phyloP scores from a whole-genome alignment of 2,797 vertebrate genomes.

The Pachyuromys duprasi region DNA sequence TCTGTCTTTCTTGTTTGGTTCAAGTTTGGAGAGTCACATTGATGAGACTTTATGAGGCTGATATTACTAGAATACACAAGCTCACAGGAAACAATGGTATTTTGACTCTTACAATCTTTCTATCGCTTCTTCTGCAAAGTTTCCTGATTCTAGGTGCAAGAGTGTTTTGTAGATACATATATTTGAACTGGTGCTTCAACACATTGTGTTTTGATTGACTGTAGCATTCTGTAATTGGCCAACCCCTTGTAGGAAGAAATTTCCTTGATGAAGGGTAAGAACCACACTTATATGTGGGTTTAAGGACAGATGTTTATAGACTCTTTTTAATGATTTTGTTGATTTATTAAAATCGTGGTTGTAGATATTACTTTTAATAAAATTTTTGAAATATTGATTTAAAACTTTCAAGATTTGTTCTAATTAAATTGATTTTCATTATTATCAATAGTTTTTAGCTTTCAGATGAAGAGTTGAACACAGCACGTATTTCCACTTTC shows the following conservation, averaged over 20 bases:
- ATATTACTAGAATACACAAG: not conserved
- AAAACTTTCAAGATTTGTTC: not conserved
- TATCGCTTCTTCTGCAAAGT: not conserved
- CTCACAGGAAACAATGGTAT: not conserved
- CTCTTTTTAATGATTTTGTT: not conserved
- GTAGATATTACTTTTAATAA: not conserved
- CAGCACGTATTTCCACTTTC: not conserved
- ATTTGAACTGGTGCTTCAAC: not conserved
- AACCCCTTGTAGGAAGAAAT: not conserved
- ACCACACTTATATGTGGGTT: not conserved
- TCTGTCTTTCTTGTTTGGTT: not conserved
- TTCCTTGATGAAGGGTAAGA: not conserved
- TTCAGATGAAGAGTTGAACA: not conserved
- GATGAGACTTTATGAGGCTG: not conserved
- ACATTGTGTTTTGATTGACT: not conserved
- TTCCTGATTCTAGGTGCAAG: not conserved
- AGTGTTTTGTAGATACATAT: not conserved
- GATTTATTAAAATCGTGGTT: fast-evolving
- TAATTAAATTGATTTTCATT: not conserved
- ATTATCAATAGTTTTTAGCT: constrained; percentile 33
- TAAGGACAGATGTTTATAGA: not conserved
- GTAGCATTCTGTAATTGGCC: not conserved
- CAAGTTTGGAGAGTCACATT: not conserved
- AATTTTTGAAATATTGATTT: constrained; percentile 8
- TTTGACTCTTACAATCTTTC: not conserved